A percentile compares a stretch with the other conserved stretches of the same genome.
phyloP scores from a whole-genome alignment of 2,888 invertebrate genomes.

The Scaptomyza cyrtandrae region DNA sequence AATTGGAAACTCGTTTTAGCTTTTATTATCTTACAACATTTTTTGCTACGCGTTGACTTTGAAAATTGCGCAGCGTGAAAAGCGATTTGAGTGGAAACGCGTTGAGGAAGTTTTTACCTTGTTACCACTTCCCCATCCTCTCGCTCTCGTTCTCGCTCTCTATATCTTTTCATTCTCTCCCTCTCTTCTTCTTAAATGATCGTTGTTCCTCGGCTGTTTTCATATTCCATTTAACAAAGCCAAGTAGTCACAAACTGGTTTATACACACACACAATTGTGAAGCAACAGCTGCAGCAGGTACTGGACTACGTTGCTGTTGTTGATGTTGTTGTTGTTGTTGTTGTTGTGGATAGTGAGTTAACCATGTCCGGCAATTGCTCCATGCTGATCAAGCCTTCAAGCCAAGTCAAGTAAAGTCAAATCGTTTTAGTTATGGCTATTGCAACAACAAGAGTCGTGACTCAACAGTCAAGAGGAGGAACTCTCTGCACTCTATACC shows the following conservation, averaged over 20 bases:
- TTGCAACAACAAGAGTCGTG: constrained; percentile 14
- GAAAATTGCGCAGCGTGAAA: constrained; percentile 56
- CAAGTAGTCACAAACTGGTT: constrained; percentile 52
- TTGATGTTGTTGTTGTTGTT: not conserved
- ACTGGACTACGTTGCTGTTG: constrained; percentile 22
- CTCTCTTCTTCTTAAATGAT: constrained; percentile 2
- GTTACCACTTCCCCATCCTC: constrained; percentile 18
- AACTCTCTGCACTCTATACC: not conserved
- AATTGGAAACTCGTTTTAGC: constrained; percentile 8
- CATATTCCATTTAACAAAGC: constrained; percentile 43
- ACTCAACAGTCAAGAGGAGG: constrained; percentile 17
- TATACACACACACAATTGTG: constrained; percentile 19
- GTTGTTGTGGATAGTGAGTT: constrained; percentile 22
- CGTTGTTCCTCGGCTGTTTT: constrained; percentile 31
- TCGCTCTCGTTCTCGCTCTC: not conserved
- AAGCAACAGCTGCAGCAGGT: constrained; percentile 33
- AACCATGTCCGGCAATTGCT: constrained; percentile 31
- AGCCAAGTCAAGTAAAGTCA: constrained; percentile 15
- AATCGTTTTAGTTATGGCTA: not conserved
- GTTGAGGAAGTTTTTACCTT: constrained; percentile 39
- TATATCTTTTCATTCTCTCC: not conserved
- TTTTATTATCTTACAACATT: constrained; percentile 6
- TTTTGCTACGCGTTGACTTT: constrained; percentile 39
- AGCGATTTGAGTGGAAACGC: constrained; percentile 36
- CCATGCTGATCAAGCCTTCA: constrained; percentile 2